Conservation (phyloP, 1,140 invertebrate species). For the Paraescarpia echinospica region DNA sequence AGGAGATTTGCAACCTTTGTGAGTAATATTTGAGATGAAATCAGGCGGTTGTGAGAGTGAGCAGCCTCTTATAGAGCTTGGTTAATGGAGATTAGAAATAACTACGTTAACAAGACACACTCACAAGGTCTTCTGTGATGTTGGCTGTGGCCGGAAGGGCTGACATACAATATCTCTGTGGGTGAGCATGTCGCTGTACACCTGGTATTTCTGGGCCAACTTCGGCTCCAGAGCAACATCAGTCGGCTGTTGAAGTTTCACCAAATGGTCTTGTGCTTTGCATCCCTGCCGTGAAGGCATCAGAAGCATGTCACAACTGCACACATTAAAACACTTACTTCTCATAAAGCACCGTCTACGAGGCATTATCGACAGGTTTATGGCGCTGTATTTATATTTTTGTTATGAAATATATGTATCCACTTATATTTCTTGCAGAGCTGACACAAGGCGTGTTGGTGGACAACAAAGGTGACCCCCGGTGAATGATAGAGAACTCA, state of each 20-base stretch:
- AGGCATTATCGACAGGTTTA: background rate
- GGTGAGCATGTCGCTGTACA: slow-evolving; percentile 51
- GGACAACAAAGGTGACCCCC: no score
- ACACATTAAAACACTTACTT: background rate
- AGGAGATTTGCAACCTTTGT: no score
- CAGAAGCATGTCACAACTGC: background rate
- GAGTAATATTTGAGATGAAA: no score
- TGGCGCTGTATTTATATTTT: no score
- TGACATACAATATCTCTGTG: slow-evolving; percentile 50
- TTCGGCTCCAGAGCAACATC: slow-evolving; percentile 26
- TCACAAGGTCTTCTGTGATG: background rate
- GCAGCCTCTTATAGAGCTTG: no score
- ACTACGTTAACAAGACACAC: background rate
- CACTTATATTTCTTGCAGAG: no score
- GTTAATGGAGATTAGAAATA: no score
- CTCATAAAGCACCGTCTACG: background rate
- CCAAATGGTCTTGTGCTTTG: slow-evolving; percentile 51
- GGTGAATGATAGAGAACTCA: background rate
- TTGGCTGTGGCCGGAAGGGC: slow-evolving; percentile 22
- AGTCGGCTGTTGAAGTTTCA: slow-evolving; percentile 33
- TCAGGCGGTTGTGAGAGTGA: no score
- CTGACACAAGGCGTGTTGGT: no score
- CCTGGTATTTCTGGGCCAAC: slow-evolving; percentile 22
- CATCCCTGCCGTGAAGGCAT: slow-evolving; percentile 45
- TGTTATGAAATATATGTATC: no score